Conservation (phyloP, 2,113 vertebrate genomes). For the Cavia porcellus region DNA sequence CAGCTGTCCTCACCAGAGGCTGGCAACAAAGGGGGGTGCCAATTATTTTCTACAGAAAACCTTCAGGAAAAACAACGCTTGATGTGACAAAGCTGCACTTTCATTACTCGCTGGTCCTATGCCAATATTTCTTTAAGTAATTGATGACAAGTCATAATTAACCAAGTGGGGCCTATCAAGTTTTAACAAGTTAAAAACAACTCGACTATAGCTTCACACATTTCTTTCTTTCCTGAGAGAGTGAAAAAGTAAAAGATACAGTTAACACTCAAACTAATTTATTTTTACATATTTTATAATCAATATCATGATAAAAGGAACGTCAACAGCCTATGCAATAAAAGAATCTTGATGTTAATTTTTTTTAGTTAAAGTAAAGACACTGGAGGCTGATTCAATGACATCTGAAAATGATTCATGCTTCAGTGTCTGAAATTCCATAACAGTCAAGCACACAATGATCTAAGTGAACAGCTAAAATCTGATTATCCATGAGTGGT, state of each 20-base stretch:
- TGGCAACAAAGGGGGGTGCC: background rate
- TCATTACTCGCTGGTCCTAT: background rate
- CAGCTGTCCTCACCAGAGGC: background rate
- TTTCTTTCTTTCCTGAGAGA: background rate
- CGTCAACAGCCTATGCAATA: background rate
- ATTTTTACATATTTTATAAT: background rate
- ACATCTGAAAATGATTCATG: background rate
- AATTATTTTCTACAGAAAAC: constrained; percentile 43
- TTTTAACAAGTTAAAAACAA: background rate
- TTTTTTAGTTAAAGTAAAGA: background rate
- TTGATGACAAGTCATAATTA: background rate
- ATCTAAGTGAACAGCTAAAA: background rate
- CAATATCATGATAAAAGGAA: background rate
- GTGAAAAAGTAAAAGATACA: background rate
- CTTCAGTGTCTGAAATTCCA: background rate
- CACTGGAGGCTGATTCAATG: background rate
- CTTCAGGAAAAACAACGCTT: background rate
- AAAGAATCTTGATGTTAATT: background rate
- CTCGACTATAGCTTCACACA: background rate
- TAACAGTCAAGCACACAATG: background rate
- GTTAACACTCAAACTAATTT: background rate
- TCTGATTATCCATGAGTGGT: background rate
- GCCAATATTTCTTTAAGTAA: background rate
- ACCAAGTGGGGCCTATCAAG: background rate
- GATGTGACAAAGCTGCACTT: background rate